A percentile compares a stretch with the other conserved stretches of the same genome.
Conservation (phyloP, 2,797 vertebrate species). For the Tenualosa thibaudeaui region DNA sequence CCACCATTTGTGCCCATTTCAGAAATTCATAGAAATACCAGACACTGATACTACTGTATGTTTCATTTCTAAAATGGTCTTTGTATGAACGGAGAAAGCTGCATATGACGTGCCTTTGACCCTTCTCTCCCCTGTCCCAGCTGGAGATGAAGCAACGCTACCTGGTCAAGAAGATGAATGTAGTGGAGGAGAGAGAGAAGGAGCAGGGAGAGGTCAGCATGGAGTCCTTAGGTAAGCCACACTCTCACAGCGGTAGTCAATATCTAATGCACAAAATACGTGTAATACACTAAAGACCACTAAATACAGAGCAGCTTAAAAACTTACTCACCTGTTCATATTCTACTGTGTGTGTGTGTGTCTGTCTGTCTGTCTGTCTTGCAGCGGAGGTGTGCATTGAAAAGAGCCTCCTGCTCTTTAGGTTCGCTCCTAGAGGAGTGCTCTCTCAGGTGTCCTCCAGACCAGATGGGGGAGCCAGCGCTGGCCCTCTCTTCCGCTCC, state of each 20-base stretch:
- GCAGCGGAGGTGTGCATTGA: constrained; percentile 89
- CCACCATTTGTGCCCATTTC: too few species aligned
- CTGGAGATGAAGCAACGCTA: constrained; percentile 97
- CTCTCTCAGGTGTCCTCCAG: constrained; percentile 48
- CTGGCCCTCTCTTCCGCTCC: constrained; percentile 62
- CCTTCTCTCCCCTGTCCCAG: constrained; percentile 62
- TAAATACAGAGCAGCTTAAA: too few species aligned
- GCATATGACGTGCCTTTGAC: too few species aligned
- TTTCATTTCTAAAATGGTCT: background rate
- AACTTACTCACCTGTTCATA: background rate
- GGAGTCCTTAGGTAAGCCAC: constrained; percentile 84
- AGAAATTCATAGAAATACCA: background rate
- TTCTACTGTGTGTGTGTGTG: background rate
- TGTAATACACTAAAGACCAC: background rate
- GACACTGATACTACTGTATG: background rate
- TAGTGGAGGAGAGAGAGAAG: constrained; percentile 75
- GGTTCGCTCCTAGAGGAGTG: constrained; percentile 72
- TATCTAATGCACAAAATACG: background rate
- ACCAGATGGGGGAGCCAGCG: constrained; percentile 52
- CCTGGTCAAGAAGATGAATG: constrained; percentile 79
- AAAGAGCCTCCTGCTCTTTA: constrained; percentile 89
- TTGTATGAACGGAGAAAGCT: background rate
- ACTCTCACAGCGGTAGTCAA: background rate
- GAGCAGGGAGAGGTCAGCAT: constrained; percentile 80
- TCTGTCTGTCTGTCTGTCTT: constrained; percentile 15